A percentile compares a stretch with the other conserved stretches of the same genome.
Evolutionary conservation across 2,797 vertebrate genomes (phyloP).

Genomic region (Gambusia yucatana): DNA sequence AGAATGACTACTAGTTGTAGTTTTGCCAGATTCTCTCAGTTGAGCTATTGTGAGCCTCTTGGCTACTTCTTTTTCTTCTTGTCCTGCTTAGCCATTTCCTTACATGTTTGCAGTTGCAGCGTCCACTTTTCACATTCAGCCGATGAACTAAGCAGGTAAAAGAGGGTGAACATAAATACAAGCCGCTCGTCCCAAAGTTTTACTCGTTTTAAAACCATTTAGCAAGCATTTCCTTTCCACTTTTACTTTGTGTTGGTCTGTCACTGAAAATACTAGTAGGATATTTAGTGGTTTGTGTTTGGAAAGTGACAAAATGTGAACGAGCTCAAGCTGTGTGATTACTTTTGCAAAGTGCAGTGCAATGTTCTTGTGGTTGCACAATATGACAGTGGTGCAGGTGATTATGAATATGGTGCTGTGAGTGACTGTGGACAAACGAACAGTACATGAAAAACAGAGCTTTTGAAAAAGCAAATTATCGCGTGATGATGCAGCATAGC

Average conservation of each 20-base stretch:
- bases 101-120: not conserved
- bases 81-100: not conserved
- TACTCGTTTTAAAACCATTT: too few relatives aligned
- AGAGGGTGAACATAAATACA: too few relatives aligned
- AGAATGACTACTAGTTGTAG: not conserved
- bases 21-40: not conserved
- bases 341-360: too few relatives aligned
- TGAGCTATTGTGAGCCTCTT: not conserved
- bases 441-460: not conserved
- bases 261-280: too few relatives aligned
- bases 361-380: too few relatives aligned
- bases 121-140: not conserved
- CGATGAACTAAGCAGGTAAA: not conserved
- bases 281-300: too few relatives aligned
- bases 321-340: too few relatives aligned
- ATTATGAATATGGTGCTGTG: not conserved
- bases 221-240: too few relatives aligned
- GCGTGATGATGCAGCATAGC: not conserved
- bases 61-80: not conserved
- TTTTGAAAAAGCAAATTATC: not conserved
- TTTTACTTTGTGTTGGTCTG: too few relatives aligned
- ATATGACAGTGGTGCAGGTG: too few relatives aligned
- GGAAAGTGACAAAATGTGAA: too few relatives aligned
- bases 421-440: not conserved
- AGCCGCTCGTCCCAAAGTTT: too few relatives aligned